Base-by-base conservation (phyloP, 2,113 vertebrate genomes). In the Cryptomyrus ogoouensis region DNA sequence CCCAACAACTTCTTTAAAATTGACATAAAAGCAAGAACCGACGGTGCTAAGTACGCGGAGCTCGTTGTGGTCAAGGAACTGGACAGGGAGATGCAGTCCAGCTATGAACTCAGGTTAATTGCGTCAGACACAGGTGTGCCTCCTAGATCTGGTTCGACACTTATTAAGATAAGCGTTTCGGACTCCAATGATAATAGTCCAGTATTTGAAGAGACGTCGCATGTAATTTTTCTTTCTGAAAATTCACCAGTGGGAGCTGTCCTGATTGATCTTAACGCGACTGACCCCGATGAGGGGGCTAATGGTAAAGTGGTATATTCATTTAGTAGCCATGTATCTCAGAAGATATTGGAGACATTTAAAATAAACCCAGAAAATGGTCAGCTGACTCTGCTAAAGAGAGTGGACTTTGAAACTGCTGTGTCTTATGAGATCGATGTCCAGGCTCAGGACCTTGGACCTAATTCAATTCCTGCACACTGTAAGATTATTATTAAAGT, bases 181-280 rank as follows among this genome's bases (percentile, higher is more conserved):
- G 98, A 99, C 90, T 99, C 98, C 74, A 99, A 99, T 17, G 98
- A 99, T 94, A 99, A 99, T 95, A 99, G 98, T 91, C 98, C 98
- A 0, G 94, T 92, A 4, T 99, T 99, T 88, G 97, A 98, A 13
- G 96, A 97, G 46, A 97, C 96, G 90, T 96, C 97, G 0, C 99
- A 99, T 56, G 56, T 97, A 7, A 97, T 99, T 35, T 95, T 96
- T 31, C 94, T 99, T 53, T 87, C 94, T 21, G 98, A 99, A 92
- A 98, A 97, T 92, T 97, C 97, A 0, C 97, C 97, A 0, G 21
- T 96, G 5, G 98, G 98, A 90, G 97, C 97, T 24, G 93, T 99
- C 49, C 95, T 99, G 2, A 95, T 99, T 47, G 97, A 99, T 90
- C 95, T 99, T 90, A 99, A 99, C 21, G 98, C 98, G 42, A 99